phyloP scores from a whole-genome alignment of 2,888 invertebrate species.

The Dorcus parallelipipedus region DNA sequence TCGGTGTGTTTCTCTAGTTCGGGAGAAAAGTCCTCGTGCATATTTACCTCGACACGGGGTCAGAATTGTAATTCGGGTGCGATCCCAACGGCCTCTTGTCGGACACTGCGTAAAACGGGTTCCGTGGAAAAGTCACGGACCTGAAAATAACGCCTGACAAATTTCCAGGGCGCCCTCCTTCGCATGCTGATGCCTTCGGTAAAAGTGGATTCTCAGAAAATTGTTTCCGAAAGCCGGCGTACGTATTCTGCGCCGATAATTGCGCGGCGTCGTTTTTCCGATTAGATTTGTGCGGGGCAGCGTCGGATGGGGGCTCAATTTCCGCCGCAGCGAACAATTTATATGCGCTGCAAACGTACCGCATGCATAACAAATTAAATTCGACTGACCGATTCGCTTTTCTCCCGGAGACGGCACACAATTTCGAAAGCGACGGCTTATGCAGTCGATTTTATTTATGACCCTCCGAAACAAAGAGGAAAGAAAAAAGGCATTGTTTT shows the following conservation, averaged over 20 bases:
- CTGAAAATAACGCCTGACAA: too few species aligned
- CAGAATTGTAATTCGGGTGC: too few species aligned
- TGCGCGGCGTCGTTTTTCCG: slow-evolving; percentile 10
- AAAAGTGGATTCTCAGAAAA: too few species aligned
- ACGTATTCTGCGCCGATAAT: slow-evolving; percentile 9
- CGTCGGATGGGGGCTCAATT: slow-evolving; percentile 28
- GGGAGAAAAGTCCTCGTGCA: too few species aligned
- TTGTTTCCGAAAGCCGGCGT: not conserved
- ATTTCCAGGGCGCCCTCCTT: slow-evolving; percentile 1
- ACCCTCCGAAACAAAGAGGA: slow-evolving; percentile 20
- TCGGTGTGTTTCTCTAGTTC: too few species aligned
- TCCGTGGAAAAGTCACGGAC: too few species aligned
- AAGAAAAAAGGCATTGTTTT: too few species aligned
- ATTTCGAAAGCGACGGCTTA: slow-evolving; percentile 21
- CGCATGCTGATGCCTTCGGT: not conserved
- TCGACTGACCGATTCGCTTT: slow-evolving; percentile 8
- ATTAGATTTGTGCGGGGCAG: slow-evolving; percentile 24
- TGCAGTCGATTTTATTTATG: slow-evolving; percentile 22
- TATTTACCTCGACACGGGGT: too few species aligned
- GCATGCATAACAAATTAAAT: slow-evolving; percentile 30
- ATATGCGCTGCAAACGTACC: slow-evolving; percentile 29
- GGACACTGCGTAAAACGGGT: too few species aligned
- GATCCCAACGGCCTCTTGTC: too few species aligned
- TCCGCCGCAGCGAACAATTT: slow-evolving; percentile 32
- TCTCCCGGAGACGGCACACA: slow-evolving; percentile 15